phyloP scores from a whole-genome alignment of 1,140 invertebrate genomes.

The Drosophila lacteicornis region DNA sequence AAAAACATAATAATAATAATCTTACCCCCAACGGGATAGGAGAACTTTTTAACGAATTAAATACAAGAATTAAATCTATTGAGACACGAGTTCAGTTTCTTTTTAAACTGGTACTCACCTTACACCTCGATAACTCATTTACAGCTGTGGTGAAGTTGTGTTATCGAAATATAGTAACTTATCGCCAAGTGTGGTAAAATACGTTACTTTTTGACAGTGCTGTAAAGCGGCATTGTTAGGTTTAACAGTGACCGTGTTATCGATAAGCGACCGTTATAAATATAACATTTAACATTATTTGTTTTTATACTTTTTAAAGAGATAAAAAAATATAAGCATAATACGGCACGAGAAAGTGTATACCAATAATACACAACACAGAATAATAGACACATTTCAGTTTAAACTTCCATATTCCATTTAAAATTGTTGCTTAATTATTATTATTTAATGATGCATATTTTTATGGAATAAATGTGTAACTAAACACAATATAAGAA shows the following conservation, averaged over 20 bases:
- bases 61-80: background rate
- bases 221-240: background rate
- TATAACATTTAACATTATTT: background rate
- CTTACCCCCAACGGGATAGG: too few relatives aligned
- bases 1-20: too few relatives aligned
- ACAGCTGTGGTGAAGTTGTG: background rate
- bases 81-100: background rate
- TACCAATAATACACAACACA: too few relatives aligned
- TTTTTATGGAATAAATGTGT: too few relatives aligned
- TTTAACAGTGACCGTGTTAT: background rate
- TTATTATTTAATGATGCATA: too few relatives aligned
- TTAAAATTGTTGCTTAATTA: too few relatives aligned
- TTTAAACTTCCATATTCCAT: too few relatives aligned
- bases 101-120: background rate
- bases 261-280: constrained; percentile 4
- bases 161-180: background rate
- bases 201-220: background rate
- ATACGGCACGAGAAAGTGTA: too few relatives aligned
- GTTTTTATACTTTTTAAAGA: too few relatives aligned
- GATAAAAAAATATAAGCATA: background rate
- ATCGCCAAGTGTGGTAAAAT: background rate
- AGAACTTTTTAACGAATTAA: too few relatives aligned
- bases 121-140: background rate
- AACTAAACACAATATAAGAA: too few relatives aligned
- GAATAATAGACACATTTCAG: too few relatives aligned